Base-by-base conservation (phyloP, 2,113 vertebrate genomes). In the Atractosteus spatula region DNA sequence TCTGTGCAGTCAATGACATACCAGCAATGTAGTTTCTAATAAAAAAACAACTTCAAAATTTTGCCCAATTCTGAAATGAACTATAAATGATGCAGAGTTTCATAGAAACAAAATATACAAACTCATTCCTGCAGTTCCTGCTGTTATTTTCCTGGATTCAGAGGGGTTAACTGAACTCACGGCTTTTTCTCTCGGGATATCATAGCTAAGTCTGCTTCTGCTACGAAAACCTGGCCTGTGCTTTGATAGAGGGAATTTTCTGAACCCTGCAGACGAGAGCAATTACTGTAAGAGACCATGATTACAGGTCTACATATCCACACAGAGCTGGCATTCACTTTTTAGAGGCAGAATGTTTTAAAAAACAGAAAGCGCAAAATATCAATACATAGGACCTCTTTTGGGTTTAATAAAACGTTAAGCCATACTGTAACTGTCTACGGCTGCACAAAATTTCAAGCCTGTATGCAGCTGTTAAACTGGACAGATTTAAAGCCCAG, bases 211-310 rank as follows among this genome's bases (percentile, higher is more conserved):
- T 87, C 76, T 76, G 80, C 81, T 82, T 84, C 81, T 81, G 80
- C 82, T 80, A 84, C 78, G 85, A 85, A 85, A 84, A 86, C 79
- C 79, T 78, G 72, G 82, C 72, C 71, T 79, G 77, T 70, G 79
- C 86, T 88, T 84, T 83, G 85, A 87, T 84, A 89, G 78, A 78
- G 68, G 74, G 41, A 64, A 75, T 82, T 86, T 82, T 89, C 81
- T 76, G 73, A 82, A 83, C 74, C 84, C 83, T 8, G 8, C 82
- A 84, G 84, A 82, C 88, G 86, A 80, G 87, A 82, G 87, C 81
- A 77, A 83, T 86, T 82, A 89, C 86, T 84, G 88, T 80, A 84
- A 83, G 86, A 93, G 89, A 84, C 85, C 78, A 76, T 74, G 82
- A 89, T 88, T 86, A 82, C 79, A 83, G 77, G 71, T 75, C 84